Percentiles rank a stretch among this genome's conserved stretches.
phyloP scores from a whole-genome alignment of 2,888 invertebrate genomes.

The Sycophila texana region DNA sequence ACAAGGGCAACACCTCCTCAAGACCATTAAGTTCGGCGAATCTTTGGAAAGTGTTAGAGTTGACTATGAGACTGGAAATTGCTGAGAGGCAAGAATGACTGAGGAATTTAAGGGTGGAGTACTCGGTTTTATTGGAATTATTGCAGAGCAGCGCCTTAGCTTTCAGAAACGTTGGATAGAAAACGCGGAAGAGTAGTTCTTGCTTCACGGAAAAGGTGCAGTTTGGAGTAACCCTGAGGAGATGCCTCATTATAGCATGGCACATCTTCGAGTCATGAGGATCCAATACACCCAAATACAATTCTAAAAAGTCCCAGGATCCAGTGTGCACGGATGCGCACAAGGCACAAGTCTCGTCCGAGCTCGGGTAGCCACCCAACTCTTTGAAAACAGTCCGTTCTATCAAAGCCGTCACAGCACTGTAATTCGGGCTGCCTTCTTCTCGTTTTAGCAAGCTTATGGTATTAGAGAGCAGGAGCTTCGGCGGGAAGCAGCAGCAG shows the following conservation, averaged over 20 bases:
- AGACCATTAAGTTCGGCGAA: conserved; percentile 80
- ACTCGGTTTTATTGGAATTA: conserved; percentile 68
- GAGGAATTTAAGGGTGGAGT: conserved; percentile 78
- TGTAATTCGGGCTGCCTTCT: conserved; percentile 65
- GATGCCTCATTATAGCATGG: conserved; percentile 79
- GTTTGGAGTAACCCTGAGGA: conserved; percentile 79
- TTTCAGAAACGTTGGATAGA: conserved; percentile 80
- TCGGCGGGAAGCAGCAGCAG: conserved; percentile 81
- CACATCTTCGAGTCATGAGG: conserved; percentile 78
- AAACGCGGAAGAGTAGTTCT: conserved; percentile 79
- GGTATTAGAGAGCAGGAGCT: conserved; percentile 76
- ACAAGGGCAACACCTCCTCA: conserved; percentile 78
- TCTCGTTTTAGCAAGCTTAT: conserved; percentile 75
- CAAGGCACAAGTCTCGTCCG: conserved; percentile 72
- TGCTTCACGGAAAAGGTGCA: conserved; percentile 78
- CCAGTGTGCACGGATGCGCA: conserved; percentile 66
- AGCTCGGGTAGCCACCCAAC: conserved; percentile 76
- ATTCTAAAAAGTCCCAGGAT: conserved; percentile 79
- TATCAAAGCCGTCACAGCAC: conserved; percentile 77
- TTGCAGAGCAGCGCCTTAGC: conserved; percentile 76
- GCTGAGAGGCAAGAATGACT: conserved; percentile 80
- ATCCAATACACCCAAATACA: conserved; percentile 79
- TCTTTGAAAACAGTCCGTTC: conserved; percentile 80
- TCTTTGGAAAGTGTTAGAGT: conserved; percentile 78
- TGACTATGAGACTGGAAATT: conserved; percentile 79